These are phyloP conservation scores for Dermatemys mawii DNA, from an alignment of 2,113 vertebrate genomes.

Conservation along the genomic window DNA sequence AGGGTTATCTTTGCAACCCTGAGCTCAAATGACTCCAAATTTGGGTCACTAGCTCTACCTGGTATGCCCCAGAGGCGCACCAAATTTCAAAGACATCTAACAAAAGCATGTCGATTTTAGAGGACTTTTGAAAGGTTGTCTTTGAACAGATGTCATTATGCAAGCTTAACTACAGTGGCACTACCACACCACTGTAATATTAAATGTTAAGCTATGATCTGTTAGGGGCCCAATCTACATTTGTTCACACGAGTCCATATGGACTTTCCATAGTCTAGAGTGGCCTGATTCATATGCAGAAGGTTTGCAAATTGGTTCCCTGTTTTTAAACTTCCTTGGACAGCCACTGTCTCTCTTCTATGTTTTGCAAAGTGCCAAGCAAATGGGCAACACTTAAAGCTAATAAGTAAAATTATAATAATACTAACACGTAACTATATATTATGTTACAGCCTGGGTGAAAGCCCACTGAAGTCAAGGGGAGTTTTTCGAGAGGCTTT, in stretches of 20 bases:
- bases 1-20: not conserved
- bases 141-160: not conserved
- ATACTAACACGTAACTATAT: not conserved
- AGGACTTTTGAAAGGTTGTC: not conserved
- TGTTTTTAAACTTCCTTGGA: not conserved
- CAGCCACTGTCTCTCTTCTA: not conserved
- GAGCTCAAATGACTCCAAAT: not conserved
- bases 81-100: not conserved
- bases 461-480: not conserved
- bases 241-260: not conserved
- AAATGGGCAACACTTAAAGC: accelerated
- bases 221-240: not conserved
- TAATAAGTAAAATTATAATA: not conserved
- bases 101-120: not conserved
- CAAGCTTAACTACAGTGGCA: not conserved
- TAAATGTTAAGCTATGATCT: not conserved
- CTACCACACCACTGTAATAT: accelerated
- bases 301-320: not conserved
- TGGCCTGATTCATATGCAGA: not conserved
- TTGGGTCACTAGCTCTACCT: not conserved
- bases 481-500: not conserved
- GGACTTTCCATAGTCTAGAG: not conserved
- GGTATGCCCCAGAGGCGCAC: not conserved
- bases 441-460: not conserved
- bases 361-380: not conserved